These are phyloP conservation scores for Rhizoglyphus robini DNA, from an alignment of 1,140 invertebrate genomes.

Conservation along the genomic window DNA sequence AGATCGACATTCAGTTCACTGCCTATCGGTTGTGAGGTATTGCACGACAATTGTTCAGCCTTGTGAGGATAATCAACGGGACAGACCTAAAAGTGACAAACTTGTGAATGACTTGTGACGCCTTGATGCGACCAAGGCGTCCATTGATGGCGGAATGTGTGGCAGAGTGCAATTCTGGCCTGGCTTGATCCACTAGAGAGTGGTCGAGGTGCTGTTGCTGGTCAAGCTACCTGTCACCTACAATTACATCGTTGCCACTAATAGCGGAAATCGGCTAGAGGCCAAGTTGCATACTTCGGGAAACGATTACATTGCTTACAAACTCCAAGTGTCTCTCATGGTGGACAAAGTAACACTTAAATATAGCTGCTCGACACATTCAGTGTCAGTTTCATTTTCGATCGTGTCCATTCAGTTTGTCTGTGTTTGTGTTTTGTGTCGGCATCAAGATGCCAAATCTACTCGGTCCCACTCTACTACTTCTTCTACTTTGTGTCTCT, in stretches of 20 bases:
- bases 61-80: too few relatives aligned
- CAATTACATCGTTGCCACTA: background rate
- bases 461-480: background rate
- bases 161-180: too few relatives aligned
- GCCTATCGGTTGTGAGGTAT: too few relatives aligned
- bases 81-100: too few relatives aligned
- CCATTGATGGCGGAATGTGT: too few relatives aligned
- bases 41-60: too few relatives aligned
- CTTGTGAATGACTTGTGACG: too few relatives aligned
- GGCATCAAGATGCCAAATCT: background rate
- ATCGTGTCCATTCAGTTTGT: background rate
- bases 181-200: too few relatives aligned
- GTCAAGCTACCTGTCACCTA: too few relatives aligned
- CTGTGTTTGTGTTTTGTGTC: background rate
- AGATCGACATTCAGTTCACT: too few relatives aligned
- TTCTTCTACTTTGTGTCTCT: background rate
- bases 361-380: background rate
- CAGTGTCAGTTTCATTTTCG: conserved; percentile 1
- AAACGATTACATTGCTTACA: background rate
- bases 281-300: background rate
- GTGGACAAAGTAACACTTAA: conserved; percentile 1
- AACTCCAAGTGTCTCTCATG: background rate
- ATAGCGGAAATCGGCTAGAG: background rate
- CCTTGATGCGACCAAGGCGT: too few relatives aligned
- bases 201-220: too few relatives aligned